Conservation (phyloP, 2,888 invertebrate genomes). For the Phengaris alcon region DNA sequence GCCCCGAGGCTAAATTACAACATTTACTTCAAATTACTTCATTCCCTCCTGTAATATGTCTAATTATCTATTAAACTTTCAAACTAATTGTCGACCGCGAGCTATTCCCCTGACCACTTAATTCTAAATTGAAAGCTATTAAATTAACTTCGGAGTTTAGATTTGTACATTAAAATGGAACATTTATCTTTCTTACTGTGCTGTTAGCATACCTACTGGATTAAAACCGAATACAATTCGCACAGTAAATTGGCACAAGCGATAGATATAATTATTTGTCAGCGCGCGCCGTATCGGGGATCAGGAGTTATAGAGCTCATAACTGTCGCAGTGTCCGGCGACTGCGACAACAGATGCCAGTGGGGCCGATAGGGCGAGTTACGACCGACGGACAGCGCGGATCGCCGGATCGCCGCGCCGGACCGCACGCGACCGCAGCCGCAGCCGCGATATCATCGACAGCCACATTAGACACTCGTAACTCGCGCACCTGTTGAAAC, state of each 20-base stretch:
- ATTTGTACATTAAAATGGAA: background rate
- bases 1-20: background rate
- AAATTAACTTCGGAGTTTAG: background rate
- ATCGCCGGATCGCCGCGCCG: background rate
- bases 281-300: constrained; percentile 5
- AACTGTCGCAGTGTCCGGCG: background rate
- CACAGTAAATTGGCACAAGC: background rate
- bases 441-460: background rate
- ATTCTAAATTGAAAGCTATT: background rate
- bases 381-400: background rate
- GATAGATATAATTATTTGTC: constrained; percentile 11
- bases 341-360: background rate
- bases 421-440: background rate
- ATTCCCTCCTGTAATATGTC: background rate
- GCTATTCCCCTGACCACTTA: background rate
- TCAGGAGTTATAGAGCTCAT: constrained; percentile 8
- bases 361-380: background rate
- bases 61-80: background rate
- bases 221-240: background rate
- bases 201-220: background rate
- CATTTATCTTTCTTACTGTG: background rate
- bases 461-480: background rate
- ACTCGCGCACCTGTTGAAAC: background rate
- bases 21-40: background rate
- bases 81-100: background rate